These are phyloP conservation scores for Odobenus rosmarus DNA, from an alignment of 2,113 vertebrate genomes.

Conservation along the genomic window DNA sequence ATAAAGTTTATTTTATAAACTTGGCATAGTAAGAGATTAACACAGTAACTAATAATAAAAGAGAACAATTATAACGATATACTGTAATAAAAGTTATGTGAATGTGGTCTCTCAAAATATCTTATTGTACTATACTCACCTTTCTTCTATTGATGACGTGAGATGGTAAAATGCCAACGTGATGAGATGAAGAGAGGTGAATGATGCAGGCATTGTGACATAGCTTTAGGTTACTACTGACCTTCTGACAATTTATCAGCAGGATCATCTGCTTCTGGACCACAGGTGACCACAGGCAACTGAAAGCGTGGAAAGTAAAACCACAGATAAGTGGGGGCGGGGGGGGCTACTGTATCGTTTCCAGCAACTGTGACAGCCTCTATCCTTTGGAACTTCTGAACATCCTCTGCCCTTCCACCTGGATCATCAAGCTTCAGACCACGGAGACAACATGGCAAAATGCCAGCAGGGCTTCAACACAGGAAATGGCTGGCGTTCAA, in stretches of 20 bases:
- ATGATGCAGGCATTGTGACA: neutral
- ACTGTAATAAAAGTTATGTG: neutral
- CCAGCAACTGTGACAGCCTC: neutral
- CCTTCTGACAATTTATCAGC: neutral
- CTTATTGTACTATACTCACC: neutral
- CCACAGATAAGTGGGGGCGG: neutral
- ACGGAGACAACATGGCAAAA: neutral
- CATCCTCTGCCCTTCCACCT: neutral
- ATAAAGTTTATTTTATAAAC: neutral
- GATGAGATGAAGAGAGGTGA: neutral
- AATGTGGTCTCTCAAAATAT: neutral
- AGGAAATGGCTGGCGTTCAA: neutral
- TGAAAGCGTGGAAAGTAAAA: neutral
- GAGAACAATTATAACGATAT: neutral
- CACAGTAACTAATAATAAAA: neutral
- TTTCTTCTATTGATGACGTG: neutral
- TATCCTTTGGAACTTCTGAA: neutral
- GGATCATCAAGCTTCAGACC: neutral
- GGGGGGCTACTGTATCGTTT: neutral
- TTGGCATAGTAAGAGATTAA: neutral
- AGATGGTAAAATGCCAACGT: neutral
- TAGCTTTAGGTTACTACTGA: neutral
- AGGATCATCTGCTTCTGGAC: neutral
- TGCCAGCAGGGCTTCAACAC: neutral
- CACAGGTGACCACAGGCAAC: neutral